Evolutionary conservation across 2,113 vertebrate species (phyloP).

Genomic region (Bubo scandiacus): DNA sequence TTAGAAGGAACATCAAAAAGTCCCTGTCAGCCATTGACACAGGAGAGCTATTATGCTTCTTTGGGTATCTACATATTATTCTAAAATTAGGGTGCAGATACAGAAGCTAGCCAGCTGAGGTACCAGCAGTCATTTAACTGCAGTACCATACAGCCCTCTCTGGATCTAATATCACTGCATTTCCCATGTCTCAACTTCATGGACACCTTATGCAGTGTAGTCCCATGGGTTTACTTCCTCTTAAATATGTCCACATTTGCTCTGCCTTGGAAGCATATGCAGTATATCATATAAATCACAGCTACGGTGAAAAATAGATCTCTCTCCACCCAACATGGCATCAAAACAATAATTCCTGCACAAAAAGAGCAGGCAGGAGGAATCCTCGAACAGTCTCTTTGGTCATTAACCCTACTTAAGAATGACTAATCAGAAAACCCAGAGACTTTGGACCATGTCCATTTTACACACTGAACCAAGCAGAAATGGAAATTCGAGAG

Average conservation of each 20-base stretch:
- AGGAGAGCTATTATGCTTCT: not conserved
- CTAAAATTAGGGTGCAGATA: not conserved
- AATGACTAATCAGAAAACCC: not conserved
- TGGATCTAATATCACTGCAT: not conserved
- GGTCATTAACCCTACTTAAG: not conserved
- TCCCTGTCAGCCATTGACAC: not conserved
- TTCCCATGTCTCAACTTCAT: not conserved
- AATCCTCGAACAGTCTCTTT: not conserved
- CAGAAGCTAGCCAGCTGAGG: not conserved
- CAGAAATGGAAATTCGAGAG: not conserved
- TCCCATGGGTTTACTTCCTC: not conserved
- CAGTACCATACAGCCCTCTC: not conserved
- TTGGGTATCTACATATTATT: not conserved
- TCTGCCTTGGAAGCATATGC: not conserved
- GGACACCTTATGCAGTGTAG: not conserved
- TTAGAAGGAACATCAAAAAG: not conserved
- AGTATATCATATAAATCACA: not conserved
- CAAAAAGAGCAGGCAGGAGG: fast-evolving
- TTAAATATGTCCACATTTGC: not conserved
- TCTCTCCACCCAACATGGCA: not conserved
- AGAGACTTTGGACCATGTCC: not conserved
- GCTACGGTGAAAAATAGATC: not conserved
- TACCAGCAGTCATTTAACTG: not conserved
- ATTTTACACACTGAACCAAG: not conserved
- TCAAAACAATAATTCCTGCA: not conserved